Base-by-base conservation (phyloP, 2,797 vertebrate genomes). In the Podarcis siculus region DNA sequence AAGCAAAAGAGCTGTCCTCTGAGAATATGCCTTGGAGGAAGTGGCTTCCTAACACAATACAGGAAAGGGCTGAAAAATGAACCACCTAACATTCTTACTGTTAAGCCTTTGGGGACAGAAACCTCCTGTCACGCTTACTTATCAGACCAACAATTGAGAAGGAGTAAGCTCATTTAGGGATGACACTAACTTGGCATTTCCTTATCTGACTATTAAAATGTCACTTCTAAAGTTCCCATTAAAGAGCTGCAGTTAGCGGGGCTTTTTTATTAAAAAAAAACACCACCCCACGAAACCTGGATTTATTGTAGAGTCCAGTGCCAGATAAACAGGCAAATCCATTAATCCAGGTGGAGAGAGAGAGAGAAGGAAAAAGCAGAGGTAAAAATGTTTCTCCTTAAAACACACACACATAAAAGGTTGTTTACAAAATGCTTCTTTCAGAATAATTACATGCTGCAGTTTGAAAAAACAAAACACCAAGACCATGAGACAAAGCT, bases 341-440 rank as follows among this genome's bases (percentile, higher is more conserved):
- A 94, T 95, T 94, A 95, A 95, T 94, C 91, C 94, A 87, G 83
- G 79, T 73, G 55, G 83, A 86, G 92, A 89, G 4, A 19, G 69
- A 2, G n/a, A 93, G 84, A 2, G n/a, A 93, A 83, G 89, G 25
- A 79, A 92, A 89, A 61, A 64, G 61, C 61, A 64, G 92, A 15
- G 89, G 92, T 91, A 95, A 94, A 92, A 78, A 15, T 75, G 83
- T 69, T 78, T 87, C 86, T 93, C 91, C 12, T 72, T 84, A 45
- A 6, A 23, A 79, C 12, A 35, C 13, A 15, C 23, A 66, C 55
- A 19, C 8, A 27, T 10, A 91, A 94, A 83, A 84, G 15, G 83
- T 67, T 71, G 84, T 32, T 76, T 82, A 76, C 17, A 42, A 64
- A 45, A 49, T 21, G 13, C 49, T 91, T 92, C 89, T 92, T 88